These are phyloP conservation scores for Chunga burmeisteri DNA, from an alignment of 2,113 vertebrate genomes.

Conservation along the genomic window DNA sequence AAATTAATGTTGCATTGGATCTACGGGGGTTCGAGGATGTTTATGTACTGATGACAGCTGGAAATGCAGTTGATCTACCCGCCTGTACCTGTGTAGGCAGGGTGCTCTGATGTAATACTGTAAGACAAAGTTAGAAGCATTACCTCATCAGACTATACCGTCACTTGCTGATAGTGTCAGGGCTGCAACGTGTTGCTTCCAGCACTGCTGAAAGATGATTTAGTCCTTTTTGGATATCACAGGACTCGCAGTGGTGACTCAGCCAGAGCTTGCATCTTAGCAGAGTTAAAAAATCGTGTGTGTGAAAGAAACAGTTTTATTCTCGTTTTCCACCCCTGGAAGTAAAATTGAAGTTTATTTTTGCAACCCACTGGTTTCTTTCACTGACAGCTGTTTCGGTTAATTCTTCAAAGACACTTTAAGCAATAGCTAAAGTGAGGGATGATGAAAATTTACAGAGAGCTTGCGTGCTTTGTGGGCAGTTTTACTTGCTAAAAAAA, in stretches of 20 bases:
- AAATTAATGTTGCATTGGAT: neutral
- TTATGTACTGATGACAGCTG: neutral
- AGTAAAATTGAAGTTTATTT: neutral
- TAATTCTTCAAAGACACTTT: neutral
- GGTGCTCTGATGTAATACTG: neutral
- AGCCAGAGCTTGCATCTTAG: neutral
- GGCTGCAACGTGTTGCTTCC: neutral
- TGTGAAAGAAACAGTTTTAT: neutral
- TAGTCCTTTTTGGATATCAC: neutral
- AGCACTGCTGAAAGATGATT: neutral
- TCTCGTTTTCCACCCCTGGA: neutral
- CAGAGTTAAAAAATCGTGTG: neutral
- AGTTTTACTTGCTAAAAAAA: neutral
- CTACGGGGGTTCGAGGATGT: neutral
- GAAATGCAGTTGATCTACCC: neutral
- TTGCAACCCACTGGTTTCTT: neutral
- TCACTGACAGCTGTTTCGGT: neutral
- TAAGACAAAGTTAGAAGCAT: neutral
- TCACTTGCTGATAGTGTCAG: neutral
- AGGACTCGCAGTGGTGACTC: neutral
- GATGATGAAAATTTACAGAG: neutral
- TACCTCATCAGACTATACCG: neutral
- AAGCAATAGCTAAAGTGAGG: neutral
- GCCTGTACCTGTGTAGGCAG: neutral
- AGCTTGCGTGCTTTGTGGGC: neutral